A percentile compares a stretch with the other conserved stretches of the same genome.
phyloP scores from a whole-genome alignment of 2,797 vertebrate genomes.

The Scarus forsteni region DNA sequence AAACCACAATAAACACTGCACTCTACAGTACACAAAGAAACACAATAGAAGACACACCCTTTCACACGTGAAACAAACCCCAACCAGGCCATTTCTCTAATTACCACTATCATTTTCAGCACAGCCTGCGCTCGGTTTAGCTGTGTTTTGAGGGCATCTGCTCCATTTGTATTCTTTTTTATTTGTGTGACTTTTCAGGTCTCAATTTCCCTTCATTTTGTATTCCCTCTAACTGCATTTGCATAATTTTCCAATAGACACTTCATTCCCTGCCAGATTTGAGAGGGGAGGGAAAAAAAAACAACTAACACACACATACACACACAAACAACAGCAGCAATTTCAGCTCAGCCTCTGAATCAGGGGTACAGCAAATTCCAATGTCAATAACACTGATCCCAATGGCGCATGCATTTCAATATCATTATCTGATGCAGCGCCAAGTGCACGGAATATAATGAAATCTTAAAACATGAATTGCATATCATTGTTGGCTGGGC shows the following conservation, averaged over 20 bases:
- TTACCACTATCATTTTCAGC: constrained; percentile 56
- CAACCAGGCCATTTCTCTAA: constrained; percentile 48
- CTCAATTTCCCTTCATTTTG: constrained; percentile 63
- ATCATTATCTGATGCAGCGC: constrained; percentile 77
- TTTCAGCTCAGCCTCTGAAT: constrained; percentile 69
- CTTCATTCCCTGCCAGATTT: constrained; percentile 74
- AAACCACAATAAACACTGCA: constrained; percentile 22
- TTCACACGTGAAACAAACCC: constrained; percentile 39
- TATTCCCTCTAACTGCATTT: constrained; percentile 59
- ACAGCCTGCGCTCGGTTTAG: constrained; percentile 15
- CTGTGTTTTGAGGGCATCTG: constrained; percentile 54
- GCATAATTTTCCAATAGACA: constrained; percentile 78
- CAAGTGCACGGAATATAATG: constrained; percentile 71
- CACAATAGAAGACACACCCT: constrained; percentile 43
- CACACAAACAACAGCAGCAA: constrained; percentile 67
- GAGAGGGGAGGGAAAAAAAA: constrained; percentile 27
- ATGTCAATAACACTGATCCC: constrained; percentile 81
- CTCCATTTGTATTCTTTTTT: constrained; percentile 45
- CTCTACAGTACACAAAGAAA: constrained; percentile 24
- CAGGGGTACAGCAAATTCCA: constrained; percentile 71
- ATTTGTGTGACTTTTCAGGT: constrained; percentile 60
- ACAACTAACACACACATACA: constrained; percentile 20
- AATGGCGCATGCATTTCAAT: constrained; percentile 78
- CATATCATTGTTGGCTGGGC: constrained; percentile 27
- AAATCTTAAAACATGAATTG: constrained; percentile 71